These are phyloP conservation scores for Eupelmus urozonus DNA, from an alignment of 2,888 invertebrate species.

Conservation along the genomic window DNA sequence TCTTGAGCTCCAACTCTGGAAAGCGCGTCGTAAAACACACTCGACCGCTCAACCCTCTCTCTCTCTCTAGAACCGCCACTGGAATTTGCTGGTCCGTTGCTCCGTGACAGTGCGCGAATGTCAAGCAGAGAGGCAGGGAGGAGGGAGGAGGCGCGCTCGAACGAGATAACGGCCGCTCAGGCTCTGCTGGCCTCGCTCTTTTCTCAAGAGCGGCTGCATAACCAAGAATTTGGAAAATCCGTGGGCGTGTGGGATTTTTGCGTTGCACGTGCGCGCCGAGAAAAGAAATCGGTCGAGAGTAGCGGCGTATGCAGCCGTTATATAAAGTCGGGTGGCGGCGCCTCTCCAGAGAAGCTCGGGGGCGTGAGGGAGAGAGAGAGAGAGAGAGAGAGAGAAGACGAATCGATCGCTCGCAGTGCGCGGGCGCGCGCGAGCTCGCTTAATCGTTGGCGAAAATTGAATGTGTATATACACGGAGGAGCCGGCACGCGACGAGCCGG, in stretches of 20 bases:
- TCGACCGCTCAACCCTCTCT: no score
- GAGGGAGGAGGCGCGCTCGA: conserved; percentile 24
- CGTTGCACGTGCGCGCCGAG: background rate
- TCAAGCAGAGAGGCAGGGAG: conserved; percentile 14
- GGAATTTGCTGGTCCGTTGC: conserved; percentile 24
- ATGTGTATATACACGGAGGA: conserved; percentile 48
- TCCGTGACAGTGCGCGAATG: background rate
- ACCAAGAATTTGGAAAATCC: conserved; percentile 42
- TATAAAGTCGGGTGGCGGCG: conserved; percentile 17
- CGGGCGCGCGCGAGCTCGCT: conserved; percentile 2
- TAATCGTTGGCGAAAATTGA: conserved; percentile 55
- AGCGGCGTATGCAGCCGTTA: background rate
- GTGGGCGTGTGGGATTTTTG: conserved; percentile 18
- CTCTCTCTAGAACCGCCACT: conserved; percentile 16
- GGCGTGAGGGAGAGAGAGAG: background rate
- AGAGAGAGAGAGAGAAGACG: conserved; percentile 18
- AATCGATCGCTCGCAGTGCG: no score
- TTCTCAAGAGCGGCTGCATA: background rate
- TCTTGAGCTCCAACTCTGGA: no score
- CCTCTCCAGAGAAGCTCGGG: background rate
- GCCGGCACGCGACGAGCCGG: no score
- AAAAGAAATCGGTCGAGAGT: conserved; percentile 37
- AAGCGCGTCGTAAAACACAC: no score
- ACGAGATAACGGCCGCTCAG: background rate
- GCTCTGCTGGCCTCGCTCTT: background rate